Base-by-base conservation (phyloP, 2,797 vertebrate species). In the Sebastes iracundus region DNA sequence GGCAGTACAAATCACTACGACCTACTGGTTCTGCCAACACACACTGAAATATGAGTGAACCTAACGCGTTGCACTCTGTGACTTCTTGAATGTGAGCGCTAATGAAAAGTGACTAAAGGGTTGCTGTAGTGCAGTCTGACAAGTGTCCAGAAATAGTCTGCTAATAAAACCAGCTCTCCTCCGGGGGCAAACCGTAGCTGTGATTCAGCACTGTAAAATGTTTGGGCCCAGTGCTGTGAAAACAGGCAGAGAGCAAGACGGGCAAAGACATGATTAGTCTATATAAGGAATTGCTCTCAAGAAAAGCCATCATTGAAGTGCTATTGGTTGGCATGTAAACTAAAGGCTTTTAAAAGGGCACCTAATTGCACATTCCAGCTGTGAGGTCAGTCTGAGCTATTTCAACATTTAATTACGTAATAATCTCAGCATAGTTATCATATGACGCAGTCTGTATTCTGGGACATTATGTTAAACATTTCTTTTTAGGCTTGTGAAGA, bases 131-230 rank as follows among this genome's bases (percentile, higher is more conserved):
- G 79, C 87, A 90, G 86, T 91, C 86, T 91, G 87, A 93, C 87
- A 90, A 82, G 77, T 73, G 67, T 90, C 89, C 89, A 92, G 89
- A 90, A 94, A 93, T 91, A 92, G 88, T 70, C 81, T 70, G 77
- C 75, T 83, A 91, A 91, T 92, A 87, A 90, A 92, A 82, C 62
- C 67, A 52, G 76, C 83, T 52, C 65, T 49, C 75, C 74, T 61
- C 18, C 28, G 80, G 86, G 23, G 88, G 77, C 58, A 68, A 81
- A 83, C 63, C 72, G 72, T 76, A 62, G 72, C 78, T 68, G 79
- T 86, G 86, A 95, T 89, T 95, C 94, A 95, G 77, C 60, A 46
- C 67, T 91, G 81, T 90, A 82, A 94, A 95, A 95, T 94, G 92
- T 93, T 93, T 91, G 81, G 81, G 67, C 81, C 78, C 60, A 56